These are phyloP conservation scores for Herminia tarsipennalis DNA, from an alignment of 2,888 invertebrate species.

Conservation along the genomic window DNA sequence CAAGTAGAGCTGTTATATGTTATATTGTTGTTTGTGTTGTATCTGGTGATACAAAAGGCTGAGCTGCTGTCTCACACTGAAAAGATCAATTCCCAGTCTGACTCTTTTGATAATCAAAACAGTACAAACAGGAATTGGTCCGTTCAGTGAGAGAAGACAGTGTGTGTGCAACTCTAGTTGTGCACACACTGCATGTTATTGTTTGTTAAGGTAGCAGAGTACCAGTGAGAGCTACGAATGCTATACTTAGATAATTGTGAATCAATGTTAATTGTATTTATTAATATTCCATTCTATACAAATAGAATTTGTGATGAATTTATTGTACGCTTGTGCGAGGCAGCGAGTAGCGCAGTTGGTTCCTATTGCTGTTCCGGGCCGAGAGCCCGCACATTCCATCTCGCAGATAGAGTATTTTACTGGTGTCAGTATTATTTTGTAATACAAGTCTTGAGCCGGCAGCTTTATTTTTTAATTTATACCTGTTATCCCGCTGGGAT, in stretches of 20 bases:
- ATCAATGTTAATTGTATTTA: conserved; percentile 81
- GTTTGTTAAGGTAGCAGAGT: conserved; percentile 71
- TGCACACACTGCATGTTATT: conserved; percentile 67
- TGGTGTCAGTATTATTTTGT: conserved; percentile 85
- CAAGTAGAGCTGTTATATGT: conserved; percentile 76
- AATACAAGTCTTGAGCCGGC: conserved; percentile 82
- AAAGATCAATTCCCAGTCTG: conserved; percentile 47
- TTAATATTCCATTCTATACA: conserved; percentile 75
- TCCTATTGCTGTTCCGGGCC: conserved; percentile 67
- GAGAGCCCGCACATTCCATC: conserved; percentile 79
- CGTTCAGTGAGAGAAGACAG: conserved; percentile 42
- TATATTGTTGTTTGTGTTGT: conserved; percentile 75
- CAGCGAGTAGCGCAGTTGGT: conserved; percentile 71
- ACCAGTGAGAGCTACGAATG: conserved; percentile 45
- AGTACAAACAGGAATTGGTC: conserved; percentile 44
- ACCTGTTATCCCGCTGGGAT: conserved; percentile 82
- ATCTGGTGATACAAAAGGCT: conserved; percentile 59
- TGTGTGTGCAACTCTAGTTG: conserved; percentile 31
- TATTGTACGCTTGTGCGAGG: conserved; percentile 61
- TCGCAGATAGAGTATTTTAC: conserved; percentile 77
- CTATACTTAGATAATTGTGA: conserved; percentile 66
- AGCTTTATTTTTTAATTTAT: conserved; percentile 85
- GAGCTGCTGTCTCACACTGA: conserved; percentile 44
- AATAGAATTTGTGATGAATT: conserved; percentile 78
- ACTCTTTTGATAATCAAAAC: conserved; percentile 58